phyloP scores from a whole-genome alignment of 2,797 vertebrate species.

The Coreius guichenoti region DNA sequence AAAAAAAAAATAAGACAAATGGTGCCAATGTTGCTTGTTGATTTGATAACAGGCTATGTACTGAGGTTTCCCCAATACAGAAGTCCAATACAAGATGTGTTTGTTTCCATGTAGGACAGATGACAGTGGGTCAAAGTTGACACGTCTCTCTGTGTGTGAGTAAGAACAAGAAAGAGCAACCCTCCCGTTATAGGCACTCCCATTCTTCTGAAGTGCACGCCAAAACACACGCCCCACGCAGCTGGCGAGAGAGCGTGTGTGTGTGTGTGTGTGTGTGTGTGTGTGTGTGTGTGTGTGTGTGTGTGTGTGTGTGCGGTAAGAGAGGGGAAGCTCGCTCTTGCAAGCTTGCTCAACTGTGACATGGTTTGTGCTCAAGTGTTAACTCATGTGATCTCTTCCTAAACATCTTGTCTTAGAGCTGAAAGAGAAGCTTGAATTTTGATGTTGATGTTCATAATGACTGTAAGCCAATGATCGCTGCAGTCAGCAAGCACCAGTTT shows the following conservation, averaged over 20 bases:
- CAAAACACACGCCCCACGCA: slow-evolving; percentile 54
- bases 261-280: background rate
- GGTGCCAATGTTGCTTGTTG: background rate
- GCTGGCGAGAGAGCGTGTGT: slow-evolving; percentile 35
- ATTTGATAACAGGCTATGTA: background rate
- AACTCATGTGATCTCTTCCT: slow-evolving; percentile 35
- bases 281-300: background rate
- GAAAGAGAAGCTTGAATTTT: slow-evolving; percentile 21
- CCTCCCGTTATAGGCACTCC: slow-evolving; percentile 42
- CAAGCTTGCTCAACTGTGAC: slow-evolving; percentile 39
- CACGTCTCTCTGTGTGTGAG: background rate
- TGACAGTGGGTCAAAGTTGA: background rate
- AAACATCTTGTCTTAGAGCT: slow-evolving; percentile 21
- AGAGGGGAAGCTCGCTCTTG: slow-evolving; percentile 38
- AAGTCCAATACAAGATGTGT: background rate
- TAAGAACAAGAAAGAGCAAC: slow-evolving; percentile 28
- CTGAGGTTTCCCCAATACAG: background rate
- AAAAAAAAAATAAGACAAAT: background rate
- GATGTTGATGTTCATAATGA: background rate
- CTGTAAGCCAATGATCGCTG: background rate
- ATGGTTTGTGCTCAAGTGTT: slow-evolving; percentile 15
- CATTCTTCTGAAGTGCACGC: slow-evolving; percentile 53
- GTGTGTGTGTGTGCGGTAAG: background rate
- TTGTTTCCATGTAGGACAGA: slow-evolving; percentile 1
- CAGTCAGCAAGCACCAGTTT: slow-evolving; percentile 1